Evolutionary conservation across 2,113 vertebrate species (phyloP), one percentile per base, ranked within the genome.

Genomic region (Tympanuchus pallidicinctus): DNA sequence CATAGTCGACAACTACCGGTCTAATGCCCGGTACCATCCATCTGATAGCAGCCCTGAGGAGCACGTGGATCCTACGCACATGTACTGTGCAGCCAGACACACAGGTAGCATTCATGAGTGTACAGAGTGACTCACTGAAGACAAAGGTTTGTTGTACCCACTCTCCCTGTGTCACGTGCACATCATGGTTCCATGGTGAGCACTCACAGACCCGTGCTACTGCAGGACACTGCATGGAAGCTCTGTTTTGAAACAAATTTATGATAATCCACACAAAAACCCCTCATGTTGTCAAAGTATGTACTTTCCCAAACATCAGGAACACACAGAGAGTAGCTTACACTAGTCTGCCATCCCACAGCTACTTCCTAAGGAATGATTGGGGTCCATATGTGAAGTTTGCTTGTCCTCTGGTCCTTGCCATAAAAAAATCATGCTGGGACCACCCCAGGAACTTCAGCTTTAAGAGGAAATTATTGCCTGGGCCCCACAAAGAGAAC

Each of bases 251-350:
- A 86, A 83, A 90, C 43, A 84, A 48, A 83, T 75, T 2, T 1
- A 71, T 16, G 22, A 64, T 7, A 67, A 30, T 1, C 22, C 17
- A 52, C 74, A 60, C 10, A 7, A 20, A 40, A 64, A 11, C 1
- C 5, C 8, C 3, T 43, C 18, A 7, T 12, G 20, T 3, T 45
- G 65, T 70, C 30, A 10, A 70, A 36, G 36, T 27, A 21, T 1
- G 7, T 20, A 20, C 30, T 84, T 85, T 82, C 54, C 36, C 81
- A 89, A 77, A 61, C 54, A 77, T 14, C 59, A 34, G 1, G 2
- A 24, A 66, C 32, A 17, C 14, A 19, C 0, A 7, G 0, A 40
- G 18, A 0, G 0, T 6, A 66, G 57, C 34, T 89, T 66, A 28
- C 7, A 52, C 12, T 54, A 90, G 54, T 36, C 54, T 72, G 36